phyloP scores from a whole-genome alignment of 2,888 invertebrate species.

The Drosophila rellima region DNA sequence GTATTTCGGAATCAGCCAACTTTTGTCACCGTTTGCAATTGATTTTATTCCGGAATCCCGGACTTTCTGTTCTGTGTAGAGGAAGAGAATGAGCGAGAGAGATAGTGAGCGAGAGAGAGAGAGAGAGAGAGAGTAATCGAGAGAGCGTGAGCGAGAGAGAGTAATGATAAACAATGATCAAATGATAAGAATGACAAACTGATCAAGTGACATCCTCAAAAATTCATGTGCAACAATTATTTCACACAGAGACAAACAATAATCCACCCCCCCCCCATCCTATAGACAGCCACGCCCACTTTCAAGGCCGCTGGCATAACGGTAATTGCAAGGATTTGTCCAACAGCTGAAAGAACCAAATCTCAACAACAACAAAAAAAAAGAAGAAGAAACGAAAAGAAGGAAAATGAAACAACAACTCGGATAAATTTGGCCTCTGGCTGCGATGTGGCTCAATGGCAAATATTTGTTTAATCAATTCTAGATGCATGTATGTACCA shows the following conservation, averaged over 20 bases:
- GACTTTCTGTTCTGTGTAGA: no score
- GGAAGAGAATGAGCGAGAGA: no score
- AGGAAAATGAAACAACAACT: constrained; percentile 1
- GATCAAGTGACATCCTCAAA: no score
- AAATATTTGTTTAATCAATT: constrained; percentile 80
- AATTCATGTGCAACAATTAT: no score
- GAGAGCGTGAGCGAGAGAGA: no score
- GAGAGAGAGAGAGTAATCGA: no score
- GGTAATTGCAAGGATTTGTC: constrained; percentile 74
- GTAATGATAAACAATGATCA: no score
- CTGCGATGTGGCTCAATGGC: constrained; percentile 53
- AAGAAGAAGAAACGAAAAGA: constrained; percentile 6
- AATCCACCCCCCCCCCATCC: not conserved
- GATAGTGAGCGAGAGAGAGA: no score
- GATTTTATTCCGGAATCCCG: no score
- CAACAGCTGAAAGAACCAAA: constrained; percentile 23
- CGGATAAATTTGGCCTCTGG: constrained; percentile 31
- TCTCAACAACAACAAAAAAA: not conserved
- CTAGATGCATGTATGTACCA: constrained; percentile 33
- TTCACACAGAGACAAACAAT: constrained; percentile 8
- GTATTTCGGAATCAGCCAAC: no score
- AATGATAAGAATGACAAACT: no score
- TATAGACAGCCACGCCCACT: not conserved
- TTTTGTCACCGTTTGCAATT: no score
- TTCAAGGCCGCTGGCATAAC: constrained; percentile 76